Base-by-base conservation (phyloP, 2,888 invertebrate species). In the Lasioglossum morio region DNA sequence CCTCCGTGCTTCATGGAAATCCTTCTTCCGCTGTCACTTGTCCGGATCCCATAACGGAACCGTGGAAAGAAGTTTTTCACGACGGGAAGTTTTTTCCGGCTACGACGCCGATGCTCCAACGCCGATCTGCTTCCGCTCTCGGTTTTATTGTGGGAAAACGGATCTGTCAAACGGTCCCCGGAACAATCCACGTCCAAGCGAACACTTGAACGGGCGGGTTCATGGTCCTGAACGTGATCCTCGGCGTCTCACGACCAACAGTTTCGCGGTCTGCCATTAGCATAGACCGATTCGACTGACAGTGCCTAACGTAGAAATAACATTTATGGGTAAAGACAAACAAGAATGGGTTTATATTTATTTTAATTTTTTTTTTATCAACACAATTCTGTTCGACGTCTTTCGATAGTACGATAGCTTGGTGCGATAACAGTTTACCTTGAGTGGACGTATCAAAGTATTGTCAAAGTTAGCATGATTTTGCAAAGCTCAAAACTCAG, bases 11-110 rank as follows among this genome's bases (percentile, higher is more conserved):
- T 63, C 74, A 82, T 84, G 87, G 90, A 90, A 87, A 89, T 89
- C 75, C 90, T 84, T 90, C 89, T 89, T 90, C 83, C 80, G 83
- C 80, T 90, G 90, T 88, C 90, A 87, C 85, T 84, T 88, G 87
- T 88, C 90, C 74, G 69, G 34, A 70, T 82, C 77, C 77, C 78
- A 66, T 75, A 48, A 74, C 43, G 75, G 79, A 66, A 75, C 74
- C 73, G n/a, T 34, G 75, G 53, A 72, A 37, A 53, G 48, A 85
- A 75, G 75, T 85, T 84, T 76, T 79, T 79, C 85, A 72, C 66
- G 74, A 60, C 72, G 66, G 69, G n/a, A 76, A 76, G 81, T 86
- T 86, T 84, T 79, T 79, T 81, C 85, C 37, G 78, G 78, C 76
- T 72, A 82, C 78, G 84, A 72, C 66, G 84, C 66, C 75, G 80